phyloP scores from a whole-genome alignment of 1,140 invertebrate species.

The Drosophila sturtevanti region DNA sequence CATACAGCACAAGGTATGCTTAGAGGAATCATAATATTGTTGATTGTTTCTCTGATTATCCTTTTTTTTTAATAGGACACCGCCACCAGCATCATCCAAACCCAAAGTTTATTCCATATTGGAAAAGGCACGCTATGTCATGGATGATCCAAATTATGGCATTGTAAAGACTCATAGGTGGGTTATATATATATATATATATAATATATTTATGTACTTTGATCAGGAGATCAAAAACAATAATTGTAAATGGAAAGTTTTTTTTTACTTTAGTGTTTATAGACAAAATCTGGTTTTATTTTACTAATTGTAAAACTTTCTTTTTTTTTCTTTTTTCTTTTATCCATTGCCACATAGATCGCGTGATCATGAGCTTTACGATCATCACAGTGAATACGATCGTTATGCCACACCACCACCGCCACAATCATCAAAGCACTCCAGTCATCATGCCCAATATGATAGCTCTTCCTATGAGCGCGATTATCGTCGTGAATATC shows the following conservation, averaged over 20 bases:
- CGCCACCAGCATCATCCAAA: constrained; percentile 84
- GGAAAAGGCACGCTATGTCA: constrained; percentile 90
- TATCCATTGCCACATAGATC: constrained; percentile 44
- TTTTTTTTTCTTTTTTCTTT: constrained; percentile 3
- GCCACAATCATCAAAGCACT: constrained; percentile 75
- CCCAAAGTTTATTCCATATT: constrained; percentile 92
- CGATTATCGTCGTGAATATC: constrained; percentile 79
- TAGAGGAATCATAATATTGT: too few relatives aligned
- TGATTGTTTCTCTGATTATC: neutral
- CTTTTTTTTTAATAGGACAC: constrained; percentile 51
- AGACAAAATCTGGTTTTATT: neutral
- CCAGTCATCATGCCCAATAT: constrained; percentile 77
- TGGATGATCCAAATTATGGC: constrained; percentile 88
- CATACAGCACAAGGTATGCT: constrained; percentile 68
- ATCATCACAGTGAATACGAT: constrained; percentile 78
- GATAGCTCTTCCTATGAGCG: constrained; percentile 77
- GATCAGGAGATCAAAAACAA: too few relatives aligned
- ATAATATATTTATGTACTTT: neutral
- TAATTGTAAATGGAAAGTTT: neutral
- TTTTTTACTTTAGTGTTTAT: constrained; percentile 1
- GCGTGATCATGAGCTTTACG: constrained; percentile 75
- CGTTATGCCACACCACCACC: constrained; percentile 73
- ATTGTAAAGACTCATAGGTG: constrained; percentile 77
- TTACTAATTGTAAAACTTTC: too few relatives aligned
- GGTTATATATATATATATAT: constrained; percentile 3